These are phyloP conservation scores for Mormyrops attenuatus DNA, from an alignment of 2,797 vertebrate species.

Conservation along the genomic window DNA sequence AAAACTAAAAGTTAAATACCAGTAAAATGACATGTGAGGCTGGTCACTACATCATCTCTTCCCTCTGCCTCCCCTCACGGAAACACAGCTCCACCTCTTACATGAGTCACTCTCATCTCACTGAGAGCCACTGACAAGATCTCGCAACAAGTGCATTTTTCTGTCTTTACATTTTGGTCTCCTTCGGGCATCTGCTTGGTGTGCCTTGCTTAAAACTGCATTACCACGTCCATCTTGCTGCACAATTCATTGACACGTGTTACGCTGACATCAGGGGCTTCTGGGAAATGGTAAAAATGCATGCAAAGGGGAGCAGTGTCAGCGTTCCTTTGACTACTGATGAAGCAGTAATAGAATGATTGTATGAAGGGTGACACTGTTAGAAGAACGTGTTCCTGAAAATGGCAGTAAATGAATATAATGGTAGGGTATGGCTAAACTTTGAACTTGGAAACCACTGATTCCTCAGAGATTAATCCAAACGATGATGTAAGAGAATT, in stretches of 20 bases:
- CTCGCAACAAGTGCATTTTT: background rate
- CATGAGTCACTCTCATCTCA: background rate
- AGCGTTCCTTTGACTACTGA: background rate
- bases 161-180: background rate
- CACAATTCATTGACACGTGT: background rate
- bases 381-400: background rate
- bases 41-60: background rate
- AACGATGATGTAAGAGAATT: background rate
- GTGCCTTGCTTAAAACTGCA: background rate
- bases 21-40: background rate
- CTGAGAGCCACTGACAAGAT: background rate
- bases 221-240: background rate
- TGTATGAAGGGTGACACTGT: background rate
- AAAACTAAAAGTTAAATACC: background rate
- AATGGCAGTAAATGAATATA: background rate
- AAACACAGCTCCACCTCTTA: background rate
- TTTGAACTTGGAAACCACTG: background rate
- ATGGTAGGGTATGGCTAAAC: background rate
- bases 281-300: background rate
- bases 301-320: background rate
- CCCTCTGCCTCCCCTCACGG: background rate
- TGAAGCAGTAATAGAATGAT: background rate
- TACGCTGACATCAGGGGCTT: too few relatives aligned
- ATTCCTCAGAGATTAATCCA: background rate
- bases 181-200: background rate